These are phyloP conservation scores for Anagrus nilaparvatae DNA, from an alignment of 1,140 invertebrate species.

Conservation along the genomic window DNA sequence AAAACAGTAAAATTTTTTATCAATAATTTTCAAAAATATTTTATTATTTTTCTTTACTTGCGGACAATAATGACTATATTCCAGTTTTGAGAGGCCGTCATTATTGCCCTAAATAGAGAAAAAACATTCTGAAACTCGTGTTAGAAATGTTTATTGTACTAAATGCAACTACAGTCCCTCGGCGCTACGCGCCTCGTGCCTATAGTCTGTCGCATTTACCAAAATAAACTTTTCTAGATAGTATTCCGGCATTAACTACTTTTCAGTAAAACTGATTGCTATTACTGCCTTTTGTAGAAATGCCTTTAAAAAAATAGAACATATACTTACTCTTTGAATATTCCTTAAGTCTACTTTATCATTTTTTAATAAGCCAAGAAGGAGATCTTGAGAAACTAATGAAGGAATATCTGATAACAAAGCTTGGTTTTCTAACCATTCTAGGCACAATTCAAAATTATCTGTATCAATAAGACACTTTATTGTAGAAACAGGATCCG, in stretches of 20 bases:
- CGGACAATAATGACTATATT: no score
- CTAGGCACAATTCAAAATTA: slow-evolving; percentile 50
- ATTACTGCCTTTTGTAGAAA: no score
- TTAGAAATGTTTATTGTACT: no score
- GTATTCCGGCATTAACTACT: no score
- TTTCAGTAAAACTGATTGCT: slow-evolving; percentile 10
- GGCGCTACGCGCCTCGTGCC: neutral
- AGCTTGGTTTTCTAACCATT: slow-evolving; percentile 47
- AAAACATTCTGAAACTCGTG: no score
- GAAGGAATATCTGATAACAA: slow-evolving; percentile 32
- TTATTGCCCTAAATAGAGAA: no score
- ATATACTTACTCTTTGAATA: slow-evolving; percentile 26
- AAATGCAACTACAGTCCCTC: no score
- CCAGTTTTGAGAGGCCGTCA: no score
- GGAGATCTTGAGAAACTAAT: slow-evolving; percentile 26
- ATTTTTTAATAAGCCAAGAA: slow-evolving; percentile 29
- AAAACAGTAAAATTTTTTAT: slow-evolving; percentile 9
- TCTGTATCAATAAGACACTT: slow-evolving; percentile 29
- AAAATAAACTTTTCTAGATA: no score
- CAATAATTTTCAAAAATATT: slow-evolving; percentile 19
- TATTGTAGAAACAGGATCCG: slow-evolving; percentile 27
- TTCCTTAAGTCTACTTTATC: slow-evolving; percentile 28
- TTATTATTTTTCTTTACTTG: neutral
- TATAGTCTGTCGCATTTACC: neutral
- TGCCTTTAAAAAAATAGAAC: slow-evolving; percentile 18